Evolutionary conservation across 2,113 vertebrate species (phyloP).

Genomic region (Onychostruthus taczanowskii): DNA sequence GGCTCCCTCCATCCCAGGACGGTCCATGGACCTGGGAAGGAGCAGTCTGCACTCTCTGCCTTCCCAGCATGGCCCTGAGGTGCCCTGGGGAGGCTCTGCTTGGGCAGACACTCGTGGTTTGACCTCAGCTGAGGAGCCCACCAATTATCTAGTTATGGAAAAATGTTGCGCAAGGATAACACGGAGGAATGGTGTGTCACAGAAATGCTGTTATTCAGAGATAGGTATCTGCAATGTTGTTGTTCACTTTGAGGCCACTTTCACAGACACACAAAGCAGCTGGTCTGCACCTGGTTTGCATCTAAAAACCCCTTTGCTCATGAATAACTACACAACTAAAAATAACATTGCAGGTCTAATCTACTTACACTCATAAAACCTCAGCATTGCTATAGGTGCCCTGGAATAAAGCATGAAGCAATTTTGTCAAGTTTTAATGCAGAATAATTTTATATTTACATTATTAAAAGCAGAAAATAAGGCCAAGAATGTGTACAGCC

Average conservation of each 20-base stretch:
- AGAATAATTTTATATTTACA: not conserved
- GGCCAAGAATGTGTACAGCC: not conserved
- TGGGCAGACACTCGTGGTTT: accelerated
- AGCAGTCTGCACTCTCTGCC: no score
- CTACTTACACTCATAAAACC: not conserved
- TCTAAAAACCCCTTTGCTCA: not conserved
- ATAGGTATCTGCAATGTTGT: not conserved
- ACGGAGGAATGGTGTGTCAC: not conserved
- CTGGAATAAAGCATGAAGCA: not conserved
- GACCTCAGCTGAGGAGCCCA: not conserved
- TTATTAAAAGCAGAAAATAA: not conserved
- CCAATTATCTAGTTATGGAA: not conserved
- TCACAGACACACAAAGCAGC: not conserved
- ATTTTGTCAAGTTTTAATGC: slow-evolving; percentile 1
- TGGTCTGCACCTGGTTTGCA: slow-evolving; percentile 26
- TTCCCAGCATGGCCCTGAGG: accelerated
- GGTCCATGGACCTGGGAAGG: not conserved
- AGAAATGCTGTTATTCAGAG: not conserved
- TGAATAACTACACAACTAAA: not conserved
- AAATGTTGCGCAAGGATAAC: not conserved
- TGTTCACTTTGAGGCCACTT: not conserved
- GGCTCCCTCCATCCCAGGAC: accelerated
- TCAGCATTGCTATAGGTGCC: not conserved
- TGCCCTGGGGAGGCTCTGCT: not conserved
- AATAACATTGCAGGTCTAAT: slow-evolving; percentile 16